phyloP scores from a whole-genome alignment of 2,888 invertebrate species.

The Panzeria rudis region DNA sequence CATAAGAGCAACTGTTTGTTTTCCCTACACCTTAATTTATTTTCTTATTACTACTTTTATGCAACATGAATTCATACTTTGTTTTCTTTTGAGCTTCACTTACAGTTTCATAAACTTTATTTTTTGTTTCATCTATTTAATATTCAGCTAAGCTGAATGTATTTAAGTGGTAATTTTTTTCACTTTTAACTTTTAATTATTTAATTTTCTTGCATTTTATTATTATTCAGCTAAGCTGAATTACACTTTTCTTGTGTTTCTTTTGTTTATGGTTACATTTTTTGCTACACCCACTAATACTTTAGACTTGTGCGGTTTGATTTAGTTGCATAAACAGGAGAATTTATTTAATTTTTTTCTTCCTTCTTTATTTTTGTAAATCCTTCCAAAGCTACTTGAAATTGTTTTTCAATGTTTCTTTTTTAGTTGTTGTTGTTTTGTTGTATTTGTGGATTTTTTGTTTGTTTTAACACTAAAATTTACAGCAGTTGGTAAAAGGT shows the following conservation, averaged over 20 bases:
- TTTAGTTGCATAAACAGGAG: slow-evolving; percentile 62
- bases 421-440: slow-evolving; percentile 5
- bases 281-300: slow-evolving; percentile 43
- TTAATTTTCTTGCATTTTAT: slow-evolving; percentile 52
- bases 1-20: no score
- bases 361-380: slow-evolving; percentile 40
- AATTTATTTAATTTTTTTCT: neutral
- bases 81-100: neutral
- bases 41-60: no score
- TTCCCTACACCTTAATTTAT: no score
- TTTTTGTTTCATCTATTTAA: neutral
- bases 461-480: slow-evolving; percentile 43
- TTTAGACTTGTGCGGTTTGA: slow-evolving; percentile 67
- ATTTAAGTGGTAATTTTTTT: slow-evolving; percentile 3
- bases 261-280: neutral
- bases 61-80: no score
- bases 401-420: slow-evolving; percentile 55
- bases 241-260: slow-evolving; percentile 19
- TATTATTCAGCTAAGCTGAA: slow-evolving; percentile 50
- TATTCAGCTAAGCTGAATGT: slow-evolving; percentile 13
- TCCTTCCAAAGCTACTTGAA: slow-evolving; percentile 63
- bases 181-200: slow-evolving; percentile 62
- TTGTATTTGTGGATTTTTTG: neutral
- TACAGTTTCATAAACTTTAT: neutral
- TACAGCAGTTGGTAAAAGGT: slow-evolving; percentile 58